phyloP scores from a whole-genome alignment of 2,113 vertebrate species.

The Grallaria varia region DNA sequence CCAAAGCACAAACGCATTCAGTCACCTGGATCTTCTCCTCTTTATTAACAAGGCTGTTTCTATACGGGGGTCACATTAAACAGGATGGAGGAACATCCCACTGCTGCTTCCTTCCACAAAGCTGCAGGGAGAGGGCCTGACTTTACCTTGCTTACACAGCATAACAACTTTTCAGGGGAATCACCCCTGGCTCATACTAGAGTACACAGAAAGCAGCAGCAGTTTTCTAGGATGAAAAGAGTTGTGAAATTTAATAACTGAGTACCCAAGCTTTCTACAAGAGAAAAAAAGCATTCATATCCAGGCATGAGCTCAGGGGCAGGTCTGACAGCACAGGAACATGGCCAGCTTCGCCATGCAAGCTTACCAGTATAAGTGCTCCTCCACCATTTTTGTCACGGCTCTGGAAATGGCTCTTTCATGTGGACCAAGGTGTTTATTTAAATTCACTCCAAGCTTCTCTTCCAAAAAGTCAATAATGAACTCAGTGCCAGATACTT shows the following conservation, averaged over 20 bases:
- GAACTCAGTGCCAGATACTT: constrained; percentile 93
- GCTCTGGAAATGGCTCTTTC: constrained; percentile 91
- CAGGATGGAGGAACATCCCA: background rate
- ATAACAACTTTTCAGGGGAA: background rate
- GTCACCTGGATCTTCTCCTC: background rate
- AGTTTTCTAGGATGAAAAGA: background rate
- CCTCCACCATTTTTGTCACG: constrained; percentile 94
- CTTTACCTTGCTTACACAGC: background rate
- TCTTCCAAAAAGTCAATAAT: constrained; percentile 97
- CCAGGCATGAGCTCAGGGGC: background rate
- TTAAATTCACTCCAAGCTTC: constrained; percentile 93
- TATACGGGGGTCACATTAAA: rapidly evolving
- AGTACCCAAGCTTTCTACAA: background rate
- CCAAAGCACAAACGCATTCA: background rate
- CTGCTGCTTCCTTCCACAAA: background rate
- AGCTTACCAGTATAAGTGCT: constrained; percentile 95
- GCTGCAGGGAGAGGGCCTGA: background rate
- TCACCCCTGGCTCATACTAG: background rate
- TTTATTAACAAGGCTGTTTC: background rate
- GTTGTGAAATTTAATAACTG: background rate
- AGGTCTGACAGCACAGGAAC: background rate
- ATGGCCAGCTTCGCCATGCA: background rate
- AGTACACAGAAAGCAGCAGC: background rate
- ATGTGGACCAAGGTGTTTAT: constrained; percentile 86
- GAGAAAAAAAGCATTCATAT: background rate